A percentile compares a stretch with the other conserved stretches of the same genome.
These are phyloP conservation scores for Perodicticus potto DNA, from an alignment of 2,797 vertebrate genomes.

Conservation along the genomic window DNA sequence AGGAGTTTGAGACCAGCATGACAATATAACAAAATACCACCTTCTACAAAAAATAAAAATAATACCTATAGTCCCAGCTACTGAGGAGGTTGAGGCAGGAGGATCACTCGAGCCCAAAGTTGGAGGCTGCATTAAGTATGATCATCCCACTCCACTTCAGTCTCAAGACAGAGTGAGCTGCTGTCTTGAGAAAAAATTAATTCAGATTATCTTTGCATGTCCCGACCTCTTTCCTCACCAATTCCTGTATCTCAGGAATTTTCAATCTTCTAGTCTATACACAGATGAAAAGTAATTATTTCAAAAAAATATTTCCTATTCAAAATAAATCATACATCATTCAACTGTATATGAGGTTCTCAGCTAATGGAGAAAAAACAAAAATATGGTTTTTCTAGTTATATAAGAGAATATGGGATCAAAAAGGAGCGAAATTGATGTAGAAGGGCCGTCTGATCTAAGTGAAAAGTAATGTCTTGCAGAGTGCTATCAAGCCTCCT, in stretches of 20 bases:
- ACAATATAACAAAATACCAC: not conserved
- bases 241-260: not conserved
- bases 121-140: not conserved
- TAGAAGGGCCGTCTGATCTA: slow-evolving; percentile 32
- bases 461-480: not conserved
- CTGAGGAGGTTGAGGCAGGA: not conserved
- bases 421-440: slow-evolving; percentile 22
- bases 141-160: not conserved
- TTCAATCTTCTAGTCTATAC: not conserved
- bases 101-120: not conserved
- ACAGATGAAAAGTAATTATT: not conserved
- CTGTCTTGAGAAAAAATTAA: not conserved
- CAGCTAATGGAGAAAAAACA: not conserved
- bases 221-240: not conserved
- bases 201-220: not conserved
- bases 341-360: not conserved
- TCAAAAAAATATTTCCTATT: not conserved
- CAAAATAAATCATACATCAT: not conserved
- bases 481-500: not conserved
- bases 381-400: not conserved
- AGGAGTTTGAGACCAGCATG: not conserved
- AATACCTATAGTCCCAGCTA: not conserved
- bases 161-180: not conserved
- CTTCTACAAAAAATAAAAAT: not conserved
- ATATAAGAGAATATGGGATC: not conserved